A percentile compares a stretch with the other conserved stretches of the same genome.
These are phyloP conservation scores for Gobionotothen gibberifrons DNA, from an alignment of 2,797 vertebrate species.

Conservation along the genomic window DNA sequence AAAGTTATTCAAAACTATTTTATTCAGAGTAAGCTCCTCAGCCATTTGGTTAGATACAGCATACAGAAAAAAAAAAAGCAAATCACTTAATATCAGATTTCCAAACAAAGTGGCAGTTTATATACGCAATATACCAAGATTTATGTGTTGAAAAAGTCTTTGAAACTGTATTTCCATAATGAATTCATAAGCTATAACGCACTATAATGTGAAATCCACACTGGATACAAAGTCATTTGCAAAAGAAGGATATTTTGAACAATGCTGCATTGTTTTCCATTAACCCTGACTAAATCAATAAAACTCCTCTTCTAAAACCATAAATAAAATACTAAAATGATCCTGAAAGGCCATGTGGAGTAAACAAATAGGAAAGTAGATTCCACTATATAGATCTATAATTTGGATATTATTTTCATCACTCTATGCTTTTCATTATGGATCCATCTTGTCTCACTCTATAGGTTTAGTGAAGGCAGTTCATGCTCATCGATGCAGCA, in stretches of 20 bases:
- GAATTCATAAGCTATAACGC: slow-evolving; percentile 2
- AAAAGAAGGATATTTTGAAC: slow-evolving; percentile 12
- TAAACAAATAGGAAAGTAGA: slow-evolving; percentile 24
- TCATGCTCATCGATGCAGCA: slow-evolving; percentile 40
- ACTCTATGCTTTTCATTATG: slow-evolving; percentile 37
- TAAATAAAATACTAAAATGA: slow-evolving; percentile 51
- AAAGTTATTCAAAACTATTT: neutral
- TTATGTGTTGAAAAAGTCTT: neutral
- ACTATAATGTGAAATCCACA: neutral
- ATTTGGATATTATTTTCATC: slow-evolving; percentile 40
- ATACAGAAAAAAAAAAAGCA: neutral
- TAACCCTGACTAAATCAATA: slow-evolving; percentile 30
- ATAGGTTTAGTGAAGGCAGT: slow-evolving; percentile 20
- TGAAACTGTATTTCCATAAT: neutral
- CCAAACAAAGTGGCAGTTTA: neutral
- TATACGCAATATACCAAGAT: neutral
- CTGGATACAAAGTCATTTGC: slow-evolving; percentile 15
- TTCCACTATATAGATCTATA: slow-evolving; percentile 47
- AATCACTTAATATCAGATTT: neutral
- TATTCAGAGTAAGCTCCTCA: neutral
- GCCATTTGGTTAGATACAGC: neutral
- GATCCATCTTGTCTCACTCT: slow-evolving; percentile 18
- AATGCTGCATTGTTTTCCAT: slow-evolving; percentile 27
- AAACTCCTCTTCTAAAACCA: slow-evolving; percentile 28
- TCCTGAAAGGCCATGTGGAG: slow-evolving; percentile 24